Evolutionary conservation across 2,113 vertebrate genomes (phyloP).

Genomic region (Tor tambroides): DNA sequence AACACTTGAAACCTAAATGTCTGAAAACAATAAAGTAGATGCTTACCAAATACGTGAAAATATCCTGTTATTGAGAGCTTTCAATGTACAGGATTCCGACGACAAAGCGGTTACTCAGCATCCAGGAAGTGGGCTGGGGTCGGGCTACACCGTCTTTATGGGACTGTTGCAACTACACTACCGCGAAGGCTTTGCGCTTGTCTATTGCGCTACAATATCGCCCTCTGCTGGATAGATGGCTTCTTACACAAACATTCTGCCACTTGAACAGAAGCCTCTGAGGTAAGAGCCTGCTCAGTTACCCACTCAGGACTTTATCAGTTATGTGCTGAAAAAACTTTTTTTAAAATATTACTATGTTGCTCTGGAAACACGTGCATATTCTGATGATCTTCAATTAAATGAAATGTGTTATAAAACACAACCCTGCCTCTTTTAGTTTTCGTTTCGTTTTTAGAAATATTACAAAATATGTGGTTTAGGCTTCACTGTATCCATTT

Average conservation of each 20-base stretch:
- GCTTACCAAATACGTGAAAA: neutral
- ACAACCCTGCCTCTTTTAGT: neutral
- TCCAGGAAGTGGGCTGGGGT: slow-evolving; percentile 1
- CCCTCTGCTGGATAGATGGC: neutral
- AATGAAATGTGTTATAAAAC: too few species aligned
- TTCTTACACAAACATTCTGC: neutral
- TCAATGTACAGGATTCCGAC: neutral
- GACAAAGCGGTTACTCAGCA: neutral
- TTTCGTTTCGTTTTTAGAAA: neutral
- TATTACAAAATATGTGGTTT: neutral
- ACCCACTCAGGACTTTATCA: neutral
- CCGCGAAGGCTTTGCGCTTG: neutral
- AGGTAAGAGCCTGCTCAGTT: neutral
- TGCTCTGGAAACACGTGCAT: too few species aligned
- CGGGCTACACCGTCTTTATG: neutral
- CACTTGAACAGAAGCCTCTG: neutral
- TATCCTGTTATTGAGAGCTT: neutral
- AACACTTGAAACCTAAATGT: neutral
- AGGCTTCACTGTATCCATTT: too few species aligned
- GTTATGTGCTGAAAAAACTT: too few species aligned
- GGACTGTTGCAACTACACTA: neutral
- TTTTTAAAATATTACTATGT: too few species aligned
- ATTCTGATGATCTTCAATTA: too few species aligned
- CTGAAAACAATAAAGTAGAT: neutral
- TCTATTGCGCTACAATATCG: neutral